Evolutionary conservation across 2,113 vertebrate species (phyloP), one percentile per base, ranked within the genome.

Genomic region (Fregetta grallaria): DNA sequence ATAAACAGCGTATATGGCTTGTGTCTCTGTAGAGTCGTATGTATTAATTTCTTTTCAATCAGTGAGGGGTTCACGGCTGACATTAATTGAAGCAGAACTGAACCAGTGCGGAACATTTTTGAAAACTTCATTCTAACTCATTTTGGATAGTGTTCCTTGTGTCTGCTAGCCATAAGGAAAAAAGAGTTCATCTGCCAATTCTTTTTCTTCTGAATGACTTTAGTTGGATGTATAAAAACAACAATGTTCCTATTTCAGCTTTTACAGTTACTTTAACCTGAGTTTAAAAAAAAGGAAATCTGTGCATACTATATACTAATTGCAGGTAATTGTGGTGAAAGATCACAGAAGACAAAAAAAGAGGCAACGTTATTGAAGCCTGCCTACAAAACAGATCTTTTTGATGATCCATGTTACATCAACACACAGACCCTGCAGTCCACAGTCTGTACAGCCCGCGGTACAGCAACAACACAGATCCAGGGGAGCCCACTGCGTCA

Each of bases 391-490:
- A 44, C 89, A 77, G 97, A 98, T 79, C 97, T 98, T 74, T 98
- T 98, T 66, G 98, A 98, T 36, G 98, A 98, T 61, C 98, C 98
- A 0, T 98, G 97, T 95, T 98, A 98, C 88, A 98, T 98, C 90
- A 98, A 98, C 79, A 98, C 98, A 0, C 98, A 98, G 92, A 86
- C 87, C 71, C 85, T 97, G 58, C 97, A 97, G 50, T 52, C 97
- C 4, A 42, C 94, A 49, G 88, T 87, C 40, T 94, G 92, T 70
- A 62, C 94, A 59, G 67, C 95, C 71, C 79, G 67, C 10, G 70
- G 71, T 59, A 67, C 94, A 66, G 88, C 91, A 81, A 2, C 96
- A 30, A 12, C 82, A 34, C 95, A 94, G 88, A 62, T 15, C 36
- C 91, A 84, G 9, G 96, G 86, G 40, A 98, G 96, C 92, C 83